Evolutionary conservation across 2,113 vertebrate genomes (phyloP), one percentile per base, ranked within the genome.

Genomic region (Colius striatus): DNA sequence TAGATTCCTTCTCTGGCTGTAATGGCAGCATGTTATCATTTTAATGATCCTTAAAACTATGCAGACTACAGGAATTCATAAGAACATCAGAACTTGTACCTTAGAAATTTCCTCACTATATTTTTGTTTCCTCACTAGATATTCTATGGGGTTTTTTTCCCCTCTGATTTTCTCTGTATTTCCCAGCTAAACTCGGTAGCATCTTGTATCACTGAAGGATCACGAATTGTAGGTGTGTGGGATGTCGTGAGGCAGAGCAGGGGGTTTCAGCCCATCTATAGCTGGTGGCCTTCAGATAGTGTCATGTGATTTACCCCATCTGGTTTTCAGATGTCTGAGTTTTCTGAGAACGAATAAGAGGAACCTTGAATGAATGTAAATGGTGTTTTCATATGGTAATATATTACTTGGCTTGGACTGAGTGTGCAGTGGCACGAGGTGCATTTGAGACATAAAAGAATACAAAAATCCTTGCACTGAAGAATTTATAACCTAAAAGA

Each of bases 21-120:
- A 92, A 95, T 77, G 53, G 76, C 88, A 75, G 83, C 91, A 43
- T 91, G 90, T 91, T 90, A 95, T 94, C 79, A 96, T 96, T 96
- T 97, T 96, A 97, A 96, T 96, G 91, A 95, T 93, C 91, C 55
- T 68, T 81, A 95, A 91, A 61, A 54, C 30, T 77, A 89, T 93
- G 92, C 84, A 96, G 92, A 90, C 87, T 92, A 70, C 43, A 95
- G 86, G 77, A 96, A 90, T 75, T 92, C 82, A 72, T 55, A 84
- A 34, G 51, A 81, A 78, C 51, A 92, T 65, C 85, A 58, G 68
- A 30, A 60, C 60, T 85, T 20, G 60, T 45, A 68, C 43, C 20
- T 47, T 41, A 45, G 70, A 95, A 78, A 68, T 75, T 84, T 92
- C 55, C 51, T 74, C 29, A 23, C n/a, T 11, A 13, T 12, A 16